Conservation (phyloP, 2,113 vertebrate species). For the Todiramphus chloris region DNA sequence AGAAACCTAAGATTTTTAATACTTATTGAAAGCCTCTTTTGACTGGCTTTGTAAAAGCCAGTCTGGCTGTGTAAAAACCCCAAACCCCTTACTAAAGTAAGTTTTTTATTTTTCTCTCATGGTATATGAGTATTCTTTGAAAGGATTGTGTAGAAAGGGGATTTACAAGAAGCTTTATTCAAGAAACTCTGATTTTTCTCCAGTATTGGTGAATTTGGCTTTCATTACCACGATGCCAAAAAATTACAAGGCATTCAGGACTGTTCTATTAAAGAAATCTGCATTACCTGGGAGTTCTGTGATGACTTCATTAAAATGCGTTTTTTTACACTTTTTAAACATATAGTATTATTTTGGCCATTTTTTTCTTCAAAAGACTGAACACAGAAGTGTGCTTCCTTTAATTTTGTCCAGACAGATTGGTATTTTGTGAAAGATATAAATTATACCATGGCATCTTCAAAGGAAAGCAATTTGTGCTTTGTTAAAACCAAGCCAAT, state of each 20-base stretch:
- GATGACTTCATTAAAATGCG: background rate
- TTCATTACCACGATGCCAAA: background rate
- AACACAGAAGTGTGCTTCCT: background rate
- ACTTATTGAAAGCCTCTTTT: background rate
- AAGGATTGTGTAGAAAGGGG: background rate
- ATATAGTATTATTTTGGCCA: background rate
- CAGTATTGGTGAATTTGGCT: slow-evolving; percentile 29
- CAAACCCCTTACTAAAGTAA: background rate
- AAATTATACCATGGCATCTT: background rate
- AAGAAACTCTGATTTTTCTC: background rate
- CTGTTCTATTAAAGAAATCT: background rate
- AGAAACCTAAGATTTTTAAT: background rate
- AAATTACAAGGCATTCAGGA: background rate
- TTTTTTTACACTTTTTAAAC: background rate
- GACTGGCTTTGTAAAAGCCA: background rate
- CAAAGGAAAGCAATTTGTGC: background rate
- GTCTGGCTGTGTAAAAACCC: background rate
- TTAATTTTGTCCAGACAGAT: background rate
- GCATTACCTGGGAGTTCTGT: background rate
- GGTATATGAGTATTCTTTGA: background rate
- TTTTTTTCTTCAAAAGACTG: slow-evolving; percentile 37
- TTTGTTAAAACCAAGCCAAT: background rate
- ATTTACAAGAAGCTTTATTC: background rate
- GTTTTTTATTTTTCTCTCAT: background rate
- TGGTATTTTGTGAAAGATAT: background rate